Base-by-base conservation (phyloP, 1,140 invertebrate genomes). In the Hylyphantes graminicola region DNA sequence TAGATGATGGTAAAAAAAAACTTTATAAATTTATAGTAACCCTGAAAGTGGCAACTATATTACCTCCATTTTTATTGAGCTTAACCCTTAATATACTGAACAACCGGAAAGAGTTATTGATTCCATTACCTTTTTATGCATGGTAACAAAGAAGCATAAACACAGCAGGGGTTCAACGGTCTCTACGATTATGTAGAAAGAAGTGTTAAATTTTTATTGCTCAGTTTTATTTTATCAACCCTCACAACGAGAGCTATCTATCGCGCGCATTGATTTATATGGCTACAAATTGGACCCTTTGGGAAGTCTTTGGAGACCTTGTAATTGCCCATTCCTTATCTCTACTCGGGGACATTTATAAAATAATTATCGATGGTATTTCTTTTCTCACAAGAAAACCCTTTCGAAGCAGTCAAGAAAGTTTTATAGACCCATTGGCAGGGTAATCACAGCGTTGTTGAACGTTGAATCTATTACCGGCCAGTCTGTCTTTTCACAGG, bases 301-400 rank as follows among this genome's bases (percentile, higher is more conserved):
- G 35, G 35, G 72, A 55, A 21, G 4, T 5, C 21, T 17, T 55
- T 35, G 61, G 65, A 12, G 50, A 19, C 48, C 13, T 50, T 78
- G 61, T 78, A 78, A 78, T 78, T 53, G 76, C 76, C 54, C 76
- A 78, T 67, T 78, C 19, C 61, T 78, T 78, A 78, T 78, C 76
- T 61, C 53, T 19, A 13, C 8, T 8, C 19, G 10, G 9, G 19
- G 76, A 78, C 61, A 78, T 55, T 78, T 55, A 55, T 48, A 67
- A 78, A 78, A 78, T 78, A 78, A 78, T 78, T 78, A 78, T 19
- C 48, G 51, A 21, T 19, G 7, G 76, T 9, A 53, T n/a, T 35
- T 21, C 8, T 63, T 64, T 61, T 21, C 74, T 17, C 48, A 35
- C 72, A 51, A 70, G 53, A 74, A 74, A 50, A 50, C 54, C 64